These are phyloP conservation scores for Agriotes lineatus DNA, from an alignment of 2,888 invertebrate genomes.

Conservation along the genomic window DNA sequence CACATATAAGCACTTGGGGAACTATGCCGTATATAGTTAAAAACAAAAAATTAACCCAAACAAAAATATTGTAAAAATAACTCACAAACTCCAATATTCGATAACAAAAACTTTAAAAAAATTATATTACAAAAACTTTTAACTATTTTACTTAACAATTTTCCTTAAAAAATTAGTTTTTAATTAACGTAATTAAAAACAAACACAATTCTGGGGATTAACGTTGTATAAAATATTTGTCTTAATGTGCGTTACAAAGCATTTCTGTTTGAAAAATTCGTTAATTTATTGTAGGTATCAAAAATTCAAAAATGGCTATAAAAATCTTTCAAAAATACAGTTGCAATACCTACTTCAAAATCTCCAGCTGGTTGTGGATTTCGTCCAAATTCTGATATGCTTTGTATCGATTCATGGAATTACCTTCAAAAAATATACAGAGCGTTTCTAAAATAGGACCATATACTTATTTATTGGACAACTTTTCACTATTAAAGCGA, in stretches of 20 bases:
- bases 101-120: no score
- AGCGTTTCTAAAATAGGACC: slow-evolving; percentile 46
- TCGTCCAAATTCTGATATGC: slow-evolving; percentile 43
- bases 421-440: slow-evolving; percentile 42
- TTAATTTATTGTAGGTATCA: slow-evolving; percentile 53
- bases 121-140: no score
- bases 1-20: slow-evolving; percentile 54
- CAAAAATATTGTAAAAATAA: slow-evolving; percentile 44
- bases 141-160: slow-evolving; percentile 9
- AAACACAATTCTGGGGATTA: slow-evolving; percentile 19
- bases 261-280: slow-evolving; percentile 48
- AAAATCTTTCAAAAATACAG: slow-evolving; percentile 38
- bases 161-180: slow-evolving; percentile 29
- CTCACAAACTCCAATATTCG: slow-evolving; percentile 49
- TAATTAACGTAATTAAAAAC: slow-evolving; percentile 34
- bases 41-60: slow-evolving; percentile 39
- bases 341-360: slow-evolving; percentile 34
- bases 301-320: slow-evolving; percentile 55
- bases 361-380: slow-evolving; percentile 28
- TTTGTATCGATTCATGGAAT: slow-evolving; percentile 43
- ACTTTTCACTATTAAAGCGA: slow-evolving; percentile 58
- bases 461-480: slow-evolving; percentile 47
- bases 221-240: slow-evolving; percentile 27
- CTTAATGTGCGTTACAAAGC: slow-evolving; percentile 42
- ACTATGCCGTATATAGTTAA: slow-evolving; percentile 47